phyloP scores from a whole-genome alignment of 2,888 invertebrate species.

The Eilema sororculum region DNA sequence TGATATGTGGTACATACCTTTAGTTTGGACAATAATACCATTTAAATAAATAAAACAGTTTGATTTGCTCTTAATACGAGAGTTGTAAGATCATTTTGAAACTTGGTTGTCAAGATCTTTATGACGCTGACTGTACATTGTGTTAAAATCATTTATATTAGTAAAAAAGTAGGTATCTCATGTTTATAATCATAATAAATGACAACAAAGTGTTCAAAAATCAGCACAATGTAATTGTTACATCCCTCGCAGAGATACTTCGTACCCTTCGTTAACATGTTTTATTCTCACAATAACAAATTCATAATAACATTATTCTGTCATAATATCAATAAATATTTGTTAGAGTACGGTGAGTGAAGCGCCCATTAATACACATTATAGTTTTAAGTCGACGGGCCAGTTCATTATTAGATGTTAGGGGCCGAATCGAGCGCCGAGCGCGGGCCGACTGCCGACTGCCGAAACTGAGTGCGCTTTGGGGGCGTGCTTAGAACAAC shows the following conservation, averaged over 20 bases:
- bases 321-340: conserved; percentile 38
- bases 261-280: conserved; percentile 15
- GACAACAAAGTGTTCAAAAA: background rate
- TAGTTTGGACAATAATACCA: too few relatives aligned
- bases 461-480: conserved; percentile 36
- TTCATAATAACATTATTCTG: conserved; percentile 25
- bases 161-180: too few relatives aligned
- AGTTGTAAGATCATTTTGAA: too few relatives aligned
- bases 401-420: conserved; percentile 71
- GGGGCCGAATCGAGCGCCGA: conserved; percentile 53
- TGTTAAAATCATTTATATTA: too few relatives aligned
- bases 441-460: conserved; percentile 22
- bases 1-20: too few relatives aligned
- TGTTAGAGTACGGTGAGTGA: conserved; percentile 49
- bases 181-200: background rate
- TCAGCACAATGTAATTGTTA: background rate
- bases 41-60: too few relatives aligned
- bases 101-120: too few relatives aligned
- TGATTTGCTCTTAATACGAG: too few relatives aligned
- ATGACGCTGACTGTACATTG: too few relatives aligned
- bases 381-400: conserved; percentile 65
- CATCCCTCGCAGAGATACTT: background rate
- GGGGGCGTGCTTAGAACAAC: conserved; percentile 39
- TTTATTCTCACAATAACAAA: conserved; percentile 22
- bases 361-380: conserved; percentile 64